Evolutionary conservation across 2,797 vertebrate species (phyloP), one percentile per base, ranked within the genome.

Genomic region (Poliocrania exsul): DNA sequence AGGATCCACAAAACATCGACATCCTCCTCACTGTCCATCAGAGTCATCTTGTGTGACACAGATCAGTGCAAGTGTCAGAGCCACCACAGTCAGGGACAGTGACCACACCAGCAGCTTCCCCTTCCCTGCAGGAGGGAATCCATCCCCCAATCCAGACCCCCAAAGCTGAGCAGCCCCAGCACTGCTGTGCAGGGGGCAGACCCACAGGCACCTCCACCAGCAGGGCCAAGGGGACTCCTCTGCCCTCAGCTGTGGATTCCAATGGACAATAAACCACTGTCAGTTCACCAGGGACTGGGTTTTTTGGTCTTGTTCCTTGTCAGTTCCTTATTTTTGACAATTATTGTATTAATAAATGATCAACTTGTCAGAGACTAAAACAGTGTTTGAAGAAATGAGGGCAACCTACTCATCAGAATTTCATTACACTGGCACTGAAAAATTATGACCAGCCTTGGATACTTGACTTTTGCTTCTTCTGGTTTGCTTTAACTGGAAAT

Each of bases 311-410:
- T 74, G 21, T 61, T 86, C 46, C 50, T 49, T 73, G 62, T 62
- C 86, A 56, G 47, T 75, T 56, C 33, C 49, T 42, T 42, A 16
- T 87, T 85, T 82, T 80, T 56, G 80, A 49, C 79, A 72, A 72
- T 75, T 75, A 82, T 26, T 42, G 21, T 56, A 37, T 74, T 81
- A 95, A 84, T 85, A 86, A 92, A 86, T 66, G 50, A 58, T 62
- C 67, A 87, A 51, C 33, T 2, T 56, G 44, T 51, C 71, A 71
- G 81, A 26, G 67, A 80, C 67, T 80, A 37, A 84, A 94, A 90
- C 5, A 82, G 64, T 0, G 0, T 62, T 77, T 23, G 47, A 35
- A 80, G 71, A 80, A 89, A 85, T 1, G 2, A 89, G 75, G 62
- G 74, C 40, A 66, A 21, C 0, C 5, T 28, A 7, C 64, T 87